These are phyloP conservation scores for Busseola fusca DNA, from an alignment of 2,888 invertebrate species.

Conservation along the genomic window DNA sequence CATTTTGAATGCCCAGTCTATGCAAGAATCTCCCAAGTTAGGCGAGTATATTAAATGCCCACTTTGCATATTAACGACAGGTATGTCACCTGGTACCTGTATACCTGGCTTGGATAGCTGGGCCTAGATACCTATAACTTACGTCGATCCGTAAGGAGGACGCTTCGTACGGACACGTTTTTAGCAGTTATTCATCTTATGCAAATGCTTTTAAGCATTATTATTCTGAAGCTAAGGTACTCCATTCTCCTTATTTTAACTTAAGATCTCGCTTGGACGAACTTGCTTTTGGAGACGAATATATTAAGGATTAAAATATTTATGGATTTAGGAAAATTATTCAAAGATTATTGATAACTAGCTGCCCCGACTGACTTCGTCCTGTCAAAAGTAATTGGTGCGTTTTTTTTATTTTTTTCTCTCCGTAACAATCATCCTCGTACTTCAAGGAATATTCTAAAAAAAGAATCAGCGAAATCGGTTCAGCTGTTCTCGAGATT, in stretches of 20 bases:
- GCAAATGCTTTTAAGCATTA: conserved; percentile 29
- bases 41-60: conserved; percentile 42
- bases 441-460: too few relatives aligned
- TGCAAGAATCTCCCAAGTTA: conserved; percentile 23
- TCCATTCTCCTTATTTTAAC: conserved; percentile 1
- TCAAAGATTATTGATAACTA: background rate
- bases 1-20: background rate
- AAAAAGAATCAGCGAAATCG: too few relatives aligned
- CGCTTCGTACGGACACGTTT: conserved; percentile 15
- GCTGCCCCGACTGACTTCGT: too few relatives aligned
- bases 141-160: conserved; percentile 3
- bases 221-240: background rate
- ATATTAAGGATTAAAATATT: too few relatives aligned
- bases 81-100: conserved; percentile 5
- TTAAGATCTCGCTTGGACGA: background rate
- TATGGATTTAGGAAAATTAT: background rate
- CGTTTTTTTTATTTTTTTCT: too few relatives aligned
- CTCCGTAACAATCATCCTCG: too few relatives aligned
- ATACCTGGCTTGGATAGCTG: too few relatives aligned
- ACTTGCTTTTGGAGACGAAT: background rate
- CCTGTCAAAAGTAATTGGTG: too few relatives aligned
- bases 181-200: conserved; percentile 36
- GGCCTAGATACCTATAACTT: conserved; percentile 1
- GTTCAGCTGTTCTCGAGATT: too few relatives aligned
- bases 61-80: conserved; percentile 41